These are phyloP conservation scores for Microctenopoma stevenorrisi DNA, from an alignment of 2,797 vertebrate genomes.

Conservation along the genomic window DNA sequence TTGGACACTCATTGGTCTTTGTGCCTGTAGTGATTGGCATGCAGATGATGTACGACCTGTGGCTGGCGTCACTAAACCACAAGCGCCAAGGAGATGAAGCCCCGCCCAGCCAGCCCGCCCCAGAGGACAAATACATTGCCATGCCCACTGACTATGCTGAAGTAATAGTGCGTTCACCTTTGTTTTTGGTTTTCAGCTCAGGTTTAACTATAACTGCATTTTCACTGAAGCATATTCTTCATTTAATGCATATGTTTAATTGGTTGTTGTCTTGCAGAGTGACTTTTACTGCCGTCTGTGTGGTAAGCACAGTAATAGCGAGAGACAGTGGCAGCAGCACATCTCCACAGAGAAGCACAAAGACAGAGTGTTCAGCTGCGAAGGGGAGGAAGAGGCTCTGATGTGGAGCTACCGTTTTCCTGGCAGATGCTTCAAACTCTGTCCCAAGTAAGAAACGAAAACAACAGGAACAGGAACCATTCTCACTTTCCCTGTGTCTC, in stretches of 20 bases:
- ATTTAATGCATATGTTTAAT: no score
- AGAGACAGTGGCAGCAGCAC: conserved; percentile 98
- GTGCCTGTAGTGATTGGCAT: conserved; percentile 88
- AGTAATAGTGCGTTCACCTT: conserved; percentile 82
- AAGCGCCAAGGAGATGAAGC: conserved; percentile 84
- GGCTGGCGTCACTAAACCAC: conserved; percentile 84
- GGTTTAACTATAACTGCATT: no score
- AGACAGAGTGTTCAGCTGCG: conserved; percentile 92
- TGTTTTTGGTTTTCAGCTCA: not conserved
- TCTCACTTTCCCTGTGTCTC: no score
- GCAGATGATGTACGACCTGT: conserved; percentile 93
- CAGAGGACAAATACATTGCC: conserved; percentile 90
- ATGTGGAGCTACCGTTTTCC: conserved; percentile 94
- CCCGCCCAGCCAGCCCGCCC: conserved; percentile 66
- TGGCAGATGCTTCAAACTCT: conserved; percentile 88
- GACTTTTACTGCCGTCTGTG: conserved; percentile 94
- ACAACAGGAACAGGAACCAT: no score
- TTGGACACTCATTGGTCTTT: conserved; percentile 18
- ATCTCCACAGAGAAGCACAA: conserved; percentile 96
- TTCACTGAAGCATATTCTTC: no score
- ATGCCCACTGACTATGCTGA: conserved; percentile 97
- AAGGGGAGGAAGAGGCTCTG: conserved; percentile 87
- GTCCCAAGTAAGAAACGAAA: conserved; percentile 84
- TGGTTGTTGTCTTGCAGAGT: conserved; percentile 75
- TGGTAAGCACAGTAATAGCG: conserved; percentile 95